Base-by-base conservation (phyloP, 2,888 invertebrate genomes). In the Pyralis farinalis region DNA sequence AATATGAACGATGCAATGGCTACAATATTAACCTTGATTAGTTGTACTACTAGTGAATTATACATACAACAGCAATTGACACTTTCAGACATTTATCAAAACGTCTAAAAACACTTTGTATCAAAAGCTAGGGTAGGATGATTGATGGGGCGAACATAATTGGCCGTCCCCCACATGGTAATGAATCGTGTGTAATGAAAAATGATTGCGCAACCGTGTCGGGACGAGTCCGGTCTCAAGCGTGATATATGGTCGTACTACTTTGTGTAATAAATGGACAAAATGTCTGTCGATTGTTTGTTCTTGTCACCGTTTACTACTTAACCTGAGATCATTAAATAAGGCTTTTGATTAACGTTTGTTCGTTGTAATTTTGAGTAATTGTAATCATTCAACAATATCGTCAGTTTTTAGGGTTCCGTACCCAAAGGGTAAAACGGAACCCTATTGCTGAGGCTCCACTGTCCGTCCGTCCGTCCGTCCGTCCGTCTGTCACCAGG, bases 121-220 rank as follows among this genome's bases (percentile, higher is more conserved):
- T 76, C 71, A 75, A 77, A 75, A 59, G 67, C 61, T 66, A 62
- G 80, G 83, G 79, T 64, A 74, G 63, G 65, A 59, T 85, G 85
- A 86, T 78, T 71, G 75, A 86, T 84, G 71, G 71, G 63, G 73
- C 78, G 71, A 63, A 74, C 72, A 79, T 83, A 86, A 87, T 87
- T 85, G 83, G 71, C 73, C 65, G 62, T 69, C 80, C 78, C 75
- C 77, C 71, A 57, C 63, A 76, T 78, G 80, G 77, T 85, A 85
- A 87, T 86, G 86, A 85, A 85, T 82, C 85, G 83, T 72, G 71
- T 58, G 71, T 84, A 84, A 86, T 86, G 85, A 83, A 84, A 86
- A 86, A 81, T 85, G 72, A 85, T 84, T 73, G 77, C 56, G 57
- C 57, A 57, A 56, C 63, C 60, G 61, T 66, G 66, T 63, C 63